Evolutionary conservation across 2,113 vertebrate species (phyloP), one percentile per base, ranked within the genome.

Genomic region (Rhea pennata): DNA sequence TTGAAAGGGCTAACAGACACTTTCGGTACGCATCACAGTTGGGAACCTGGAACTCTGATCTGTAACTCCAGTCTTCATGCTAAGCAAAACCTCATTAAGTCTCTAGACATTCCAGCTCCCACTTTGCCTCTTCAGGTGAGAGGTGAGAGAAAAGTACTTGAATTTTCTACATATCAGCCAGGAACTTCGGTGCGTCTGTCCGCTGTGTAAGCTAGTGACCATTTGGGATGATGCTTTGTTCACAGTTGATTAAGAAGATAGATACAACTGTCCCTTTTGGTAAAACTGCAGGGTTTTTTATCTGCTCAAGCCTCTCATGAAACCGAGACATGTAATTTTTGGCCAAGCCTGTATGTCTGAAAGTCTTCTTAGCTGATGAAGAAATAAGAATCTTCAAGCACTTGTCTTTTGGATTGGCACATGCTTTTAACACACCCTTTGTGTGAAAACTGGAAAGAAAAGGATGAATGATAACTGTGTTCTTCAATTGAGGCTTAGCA

Each of bases 181-280:
- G 48, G 19, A 61, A 31, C 16, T 76, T 64, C 16, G 14, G 20
- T 67, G 15, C 54, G 76, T 92, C 72, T 90, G 46, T 65, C 5
- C 11, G n/a, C 12, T 54, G 10, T 42, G 9, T 64, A 48, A 73
- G 19, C 33, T 48, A 88, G 10, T 61, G 85, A 44, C 36, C 83
- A 2, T 58, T 5, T 80, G 31, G 51, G 21, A 42, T 82, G 31
- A 21, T 74, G 22, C 29, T 88, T 36, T 29, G 23, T 88, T 36
- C 33, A 26, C 44, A 71, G 64, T 77, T 48, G 44, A 12, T 22
- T 80, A 6, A 74, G 79, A 72, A 85, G 20, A 44, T 44, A 44
- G 36, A 22, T 24, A 21, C 3, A 84, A 29, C 2, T 24, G n/a
- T 8, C 7, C 2, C 1, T 27, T 58, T 62, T 1, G 0, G 26